Conservation (phyloP, 2,888 invertebrate genomes). For the Apotomis turbidana region DNA sequence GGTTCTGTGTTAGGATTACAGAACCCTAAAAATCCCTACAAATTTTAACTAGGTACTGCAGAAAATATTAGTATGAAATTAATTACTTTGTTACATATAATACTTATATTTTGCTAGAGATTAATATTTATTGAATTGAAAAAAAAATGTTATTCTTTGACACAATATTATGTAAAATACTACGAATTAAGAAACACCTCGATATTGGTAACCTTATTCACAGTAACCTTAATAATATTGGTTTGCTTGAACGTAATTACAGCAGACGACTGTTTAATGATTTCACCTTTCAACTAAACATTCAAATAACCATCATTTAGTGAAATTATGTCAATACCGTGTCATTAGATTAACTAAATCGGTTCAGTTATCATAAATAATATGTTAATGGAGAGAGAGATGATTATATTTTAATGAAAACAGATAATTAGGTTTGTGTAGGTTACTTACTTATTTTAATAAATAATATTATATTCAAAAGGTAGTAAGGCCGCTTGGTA, state of each 20-base stretch:
- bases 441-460: not conserved
- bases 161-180: too few species aligned
- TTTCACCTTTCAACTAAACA: not conserved
- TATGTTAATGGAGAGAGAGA: not conserved
- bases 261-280: not conserved
- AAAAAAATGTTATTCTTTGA: too few species aligned
- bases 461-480: not conserved
- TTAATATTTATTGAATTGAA: too few species aligned
- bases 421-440: not conserved
- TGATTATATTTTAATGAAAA: constrained; percentile 5
- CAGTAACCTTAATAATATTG: constrained; percentile 11
- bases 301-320: constrained; percentile 17
- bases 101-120: too few species aligned
- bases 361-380: constrained; percentile 18
- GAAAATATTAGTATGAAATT: too few species aligned
- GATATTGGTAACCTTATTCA: not conserved
- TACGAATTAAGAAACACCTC: too few species aligned
- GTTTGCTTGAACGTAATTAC: constrained; percentile 12
- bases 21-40: too few species aligned
- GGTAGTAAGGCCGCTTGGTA: too few species aligned
- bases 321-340: constrained; percentile 14
- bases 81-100: too few species aligned
- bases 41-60: too few species aligned
- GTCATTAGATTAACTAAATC: constrained; percentile 20
- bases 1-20: too few species aligned